Conservation (phyloP, 2,797 vertebrate species). For the Hybognathus amarus region DNA sequence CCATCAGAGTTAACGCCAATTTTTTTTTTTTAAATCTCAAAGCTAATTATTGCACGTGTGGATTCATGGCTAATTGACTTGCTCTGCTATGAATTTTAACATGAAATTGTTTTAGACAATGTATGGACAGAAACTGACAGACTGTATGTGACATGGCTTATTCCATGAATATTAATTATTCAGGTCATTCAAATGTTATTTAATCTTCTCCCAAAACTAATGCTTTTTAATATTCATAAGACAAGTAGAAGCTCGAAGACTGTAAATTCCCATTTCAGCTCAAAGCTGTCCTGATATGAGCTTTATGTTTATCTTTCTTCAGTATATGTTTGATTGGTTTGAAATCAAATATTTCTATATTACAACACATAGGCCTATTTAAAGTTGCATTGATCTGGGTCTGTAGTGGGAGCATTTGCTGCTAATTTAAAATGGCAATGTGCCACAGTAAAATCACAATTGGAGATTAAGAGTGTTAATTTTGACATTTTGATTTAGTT, state of each 20-base stretch:
- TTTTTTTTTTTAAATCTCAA: conserved; percentile 6
- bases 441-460: not conserved
- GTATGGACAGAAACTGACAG: not conserved
- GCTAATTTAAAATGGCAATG: not conserved
- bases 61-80: conserved; percentile 4
- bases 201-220: not conserved
- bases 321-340: not conserved
- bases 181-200: not conserved
- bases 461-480: no score
- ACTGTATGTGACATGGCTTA: not conserved
- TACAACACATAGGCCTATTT: no score
- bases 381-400: no score
- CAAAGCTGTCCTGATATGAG: not conserved
- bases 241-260: not conserved
- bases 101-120: not conserved
- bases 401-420: no score
- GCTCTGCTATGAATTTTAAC: not conserved
- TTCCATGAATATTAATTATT: not conserved
- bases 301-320: not conserved
- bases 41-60: not conserved
- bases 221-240: not conserved
- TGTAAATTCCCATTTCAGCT: not conserved
- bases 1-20: not conserved
- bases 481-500: no score
- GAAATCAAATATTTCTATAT: not conserved